A percentile compares a stretch with the other conserved stretches of the same genome.
Evolutionary conservation across 2,797 vertebrate genomes (phyloP).

Genomic region (Picus viridis): DNA sequence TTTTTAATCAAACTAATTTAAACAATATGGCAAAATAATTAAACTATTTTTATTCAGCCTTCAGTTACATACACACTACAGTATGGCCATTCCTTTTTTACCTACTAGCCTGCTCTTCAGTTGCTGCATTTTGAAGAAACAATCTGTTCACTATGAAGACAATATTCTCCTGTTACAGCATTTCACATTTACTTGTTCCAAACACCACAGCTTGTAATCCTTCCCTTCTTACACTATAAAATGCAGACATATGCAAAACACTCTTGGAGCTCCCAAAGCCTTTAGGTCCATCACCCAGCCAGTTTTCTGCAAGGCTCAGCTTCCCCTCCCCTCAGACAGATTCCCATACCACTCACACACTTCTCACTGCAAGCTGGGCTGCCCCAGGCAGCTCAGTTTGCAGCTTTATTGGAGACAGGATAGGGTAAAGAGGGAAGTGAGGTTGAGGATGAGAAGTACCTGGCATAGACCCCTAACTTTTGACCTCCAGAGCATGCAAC

Average conservation of each 20-base stretch:
- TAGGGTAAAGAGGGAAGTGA: not conserved
- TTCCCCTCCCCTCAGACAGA: not conserved
- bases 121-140: not conserved
- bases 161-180: not conserved
- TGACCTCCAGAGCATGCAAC: fast-evolving
- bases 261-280: not conserved
- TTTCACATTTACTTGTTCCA: not conserved
- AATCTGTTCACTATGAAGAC: not conserved
- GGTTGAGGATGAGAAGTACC: not conserved
- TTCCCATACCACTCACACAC: not conserved
- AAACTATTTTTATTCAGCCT: not conserved
- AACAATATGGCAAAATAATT: not conserved
- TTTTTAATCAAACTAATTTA: not conserved
- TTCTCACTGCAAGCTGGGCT: not conserved
- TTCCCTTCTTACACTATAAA: not conserved
- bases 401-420: not conserved
- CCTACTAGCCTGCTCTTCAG: not conserved
- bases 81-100: not conserved
- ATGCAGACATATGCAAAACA: not conserved
- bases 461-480: not conserved
- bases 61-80: not conserved
- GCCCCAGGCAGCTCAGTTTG: not conserved
- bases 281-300: not conserved
- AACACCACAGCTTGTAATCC: not conserved
- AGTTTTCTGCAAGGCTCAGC: fast-evolving